Conservation (phyloP, 2,797 vertebrate genomes). For the Dallia pectoralis region DNA sequence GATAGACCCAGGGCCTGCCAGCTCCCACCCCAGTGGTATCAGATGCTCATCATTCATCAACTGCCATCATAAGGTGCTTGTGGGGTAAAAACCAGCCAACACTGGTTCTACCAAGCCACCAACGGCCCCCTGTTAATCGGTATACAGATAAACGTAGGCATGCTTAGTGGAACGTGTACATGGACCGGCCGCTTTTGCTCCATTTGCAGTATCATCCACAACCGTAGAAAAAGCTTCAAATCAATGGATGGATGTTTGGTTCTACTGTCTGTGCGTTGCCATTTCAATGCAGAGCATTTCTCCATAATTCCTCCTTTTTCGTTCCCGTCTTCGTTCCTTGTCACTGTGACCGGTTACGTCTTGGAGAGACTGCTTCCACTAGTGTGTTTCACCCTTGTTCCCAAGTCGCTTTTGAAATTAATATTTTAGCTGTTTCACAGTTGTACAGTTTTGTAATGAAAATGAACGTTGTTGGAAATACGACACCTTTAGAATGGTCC, state of each 20-base stretch:
- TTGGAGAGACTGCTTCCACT: slow-evolving; percentile 14
- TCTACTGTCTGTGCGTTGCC: neutral
- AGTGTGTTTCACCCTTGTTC: slow-evolving; percentile 21
- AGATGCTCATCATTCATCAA: slow-evolving; percentile 51
- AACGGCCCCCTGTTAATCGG: slow-evolving; percentile 26
- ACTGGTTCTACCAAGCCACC: slow-evolving; percentile 55
- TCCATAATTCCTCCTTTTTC: neutral
- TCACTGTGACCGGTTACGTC: slow-evolving; percentile 25
- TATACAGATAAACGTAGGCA: neutral
- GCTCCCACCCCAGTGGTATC: slow-evolving; percentile 43
- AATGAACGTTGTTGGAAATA: no score
- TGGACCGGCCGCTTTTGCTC: neutral
- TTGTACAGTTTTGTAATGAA: no score
- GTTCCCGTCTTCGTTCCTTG: slow-evolving; percentile 15
- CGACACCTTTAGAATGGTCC: no score
- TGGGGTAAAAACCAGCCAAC: slow-evolving; percentile 40
- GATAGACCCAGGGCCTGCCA: slow-evolving; percentile 62
- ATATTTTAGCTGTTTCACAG: no score
- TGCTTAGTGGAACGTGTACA: neutral
- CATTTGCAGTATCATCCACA: neutral
- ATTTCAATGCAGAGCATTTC: slow-evolving; percentile 1
- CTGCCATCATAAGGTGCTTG: slow-evolving; percentile 64
- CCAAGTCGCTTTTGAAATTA: slow-evolving; percentile 20
- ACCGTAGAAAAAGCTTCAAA: neutral
- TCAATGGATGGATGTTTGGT: slow-evolving; percentile 3